Evolutionary conservation across 2,888 invertebrate genomes (phyloP), one percentile per base, ranked within the genome.

Genomic region (Thera obeliscata): DNA sequence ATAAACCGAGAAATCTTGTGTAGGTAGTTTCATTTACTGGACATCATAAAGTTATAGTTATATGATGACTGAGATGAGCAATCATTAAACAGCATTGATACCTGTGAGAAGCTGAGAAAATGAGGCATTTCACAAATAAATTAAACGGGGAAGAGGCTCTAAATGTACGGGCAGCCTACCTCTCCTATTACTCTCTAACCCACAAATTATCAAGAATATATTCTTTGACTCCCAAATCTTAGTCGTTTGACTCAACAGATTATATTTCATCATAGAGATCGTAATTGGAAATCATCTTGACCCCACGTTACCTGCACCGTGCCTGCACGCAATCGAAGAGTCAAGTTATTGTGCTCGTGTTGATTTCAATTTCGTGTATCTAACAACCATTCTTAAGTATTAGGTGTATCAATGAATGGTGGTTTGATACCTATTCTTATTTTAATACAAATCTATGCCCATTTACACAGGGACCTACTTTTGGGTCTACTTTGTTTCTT

Each of bases 231-330:
- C 33, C 9, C 50, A 12, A 3, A 5, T 2, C 3, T 49, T 2
- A 8, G 6, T 33, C 7, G 52, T 3, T 9, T 4, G 7, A 22
- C 12, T 7, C 43, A 7, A 8, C 49, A 52, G 2, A 9, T 33
- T 33, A 38, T 33, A 52, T 33, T 52, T 33, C 52, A 52, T 33
- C 52, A 52, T 33, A 33, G 3, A 33, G 2, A 52, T 52, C 52
- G 33, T 46, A 5, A 46, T 46, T 46, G 43, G 22, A 46, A 46
- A 46, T 9, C 6, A 46, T 59, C 35, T 58, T 58, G 66, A 58
- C 48, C 62, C 57, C 57, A 58, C 62, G 58, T 58, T 58, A 58
- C 62, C 58, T 55, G 66, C 57, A 58, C 62, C 54, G 54, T 58
- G 55, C 62, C 58, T 55, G 66, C 43, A 52, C 52, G 43, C 57